These are phyloP conservation scores for Tiaroga cobitis DNA, from an alignment of 2,797 vertebrate species.

Conservation along the genomic window DNA sequence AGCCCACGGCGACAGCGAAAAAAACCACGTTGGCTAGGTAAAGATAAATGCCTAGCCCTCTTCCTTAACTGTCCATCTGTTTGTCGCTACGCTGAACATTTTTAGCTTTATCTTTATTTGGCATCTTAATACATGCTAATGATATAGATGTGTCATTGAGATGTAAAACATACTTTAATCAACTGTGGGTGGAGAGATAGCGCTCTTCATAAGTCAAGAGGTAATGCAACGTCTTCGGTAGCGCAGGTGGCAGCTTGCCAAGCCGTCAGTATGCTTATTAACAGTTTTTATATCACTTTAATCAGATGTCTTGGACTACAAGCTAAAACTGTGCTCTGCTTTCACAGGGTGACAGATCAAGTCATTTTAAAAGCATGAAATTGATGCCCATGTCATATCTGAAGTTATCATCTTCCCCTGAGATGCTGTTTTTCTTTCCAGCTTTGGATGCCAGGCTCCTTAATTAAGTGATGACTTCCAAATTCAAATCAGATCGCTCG, in stretches of 20 bases:
- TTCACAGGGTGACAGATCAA: conserved; percentile 39
- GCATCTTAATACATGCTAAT: conserved; percentile 70
- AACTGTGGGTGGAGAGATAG: conserved; percentile 66
- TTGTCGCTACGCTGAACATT: conserved; percentile 44
- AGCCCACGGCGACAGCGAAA: conserved; percentile 12
- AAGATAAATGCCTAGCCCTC: conserved; percentile 61
- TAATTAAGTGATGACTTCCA: conserved; percentile 77
- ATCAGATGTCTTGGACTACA: conserved; percentile 68
- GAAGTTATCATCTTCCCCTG: conserved; percentile 65
- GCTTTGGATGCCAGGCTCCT: conserved; percentile 71
- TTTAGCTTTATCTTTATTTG: conserved; percentile 38
- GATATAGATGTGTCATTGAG: conserved; percentile 67
- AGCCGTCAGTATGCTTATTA: conserved; percentile 70
- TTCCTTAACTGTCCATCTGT: conserved; percentile 56
- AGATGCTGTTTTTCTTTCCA: conserved; percentile 54
- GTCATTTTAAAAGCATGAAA: conserved; percentile 66
- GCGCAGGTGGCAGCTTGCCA: conserved; percentile 68
- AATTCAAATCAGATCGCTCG: conserved; percentile 72
- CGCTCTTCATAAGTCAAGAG: conserved; percentile 72
- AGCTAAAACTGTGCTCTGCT: conserved; percentile 67
- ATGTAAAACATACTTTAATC: conserved; percentile 67
- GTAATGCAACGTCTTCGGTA: conserved; percentile 67
- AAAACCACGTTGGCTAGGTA: conserved; percentile 61
- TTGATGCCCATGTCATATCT: conserved; percentile 65
- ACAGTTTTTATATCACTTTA: conserved; percentile 73